These are phyloP conservation scores for Eriosoma lanigerum DNA, from an alignment of 1,140 invertebrate species.

Conservation along the genomic window DNA sequence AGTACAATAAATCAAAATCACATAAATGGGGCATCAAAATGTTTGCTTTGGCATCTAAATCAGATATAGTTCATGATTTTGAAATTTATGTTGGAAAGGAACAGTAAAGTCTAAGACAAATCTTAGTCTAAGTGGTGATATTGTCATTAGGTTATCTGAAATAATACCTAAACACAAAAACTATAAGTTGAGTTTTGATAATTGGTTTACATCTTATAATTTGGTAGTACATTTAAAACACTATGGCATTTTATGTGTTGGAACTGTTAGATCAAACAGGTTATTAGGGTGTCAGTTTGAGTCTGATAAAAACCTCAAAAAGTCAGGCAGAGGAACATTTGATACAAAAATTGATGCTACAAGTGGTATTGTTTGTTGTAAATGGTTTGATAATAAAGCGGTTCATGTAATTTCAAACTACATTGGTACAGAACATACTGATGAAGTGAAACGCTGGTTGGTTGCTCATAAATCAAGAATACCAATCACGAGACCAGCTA, in stretches of 20 bases:
- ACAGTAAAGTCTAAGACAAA: not conserved
- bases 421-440: not conserved
- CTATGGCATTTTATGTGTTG: not conserved
- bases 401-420: not conserved
- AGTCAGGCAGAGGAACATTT: not conserved
- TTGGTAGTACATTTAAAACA: not conserved
- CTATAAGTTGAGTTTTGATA: constrained; percentile 6
- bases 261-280: not conserved
- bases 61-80: constrained; percentile 8
- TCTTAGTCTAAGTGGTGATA: constrained; percentile 5
- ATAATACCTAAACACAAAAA: not conserved
- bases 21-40: not conserved
- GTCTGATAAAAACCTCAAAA: not conserved
- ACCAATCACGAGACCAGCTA: not conserved
- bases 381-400: not conserved
- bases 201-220: constrained; percentile 1
- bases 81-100: constrained; percentile 22
- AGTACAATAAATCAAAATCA: constrained; percentile 53
- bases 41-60: not conserved
- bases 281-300: not conserved
- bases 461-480: not conserved
- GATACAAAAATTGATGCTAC: not conserved
- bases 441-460: not conserved
- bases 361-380: not conserved
- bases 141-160: constrained; percentile 3